Evolutionary conservation across 1,140 invertebrate species (phyloP).

Genomic region (Ylistrum balloti): DNA sequence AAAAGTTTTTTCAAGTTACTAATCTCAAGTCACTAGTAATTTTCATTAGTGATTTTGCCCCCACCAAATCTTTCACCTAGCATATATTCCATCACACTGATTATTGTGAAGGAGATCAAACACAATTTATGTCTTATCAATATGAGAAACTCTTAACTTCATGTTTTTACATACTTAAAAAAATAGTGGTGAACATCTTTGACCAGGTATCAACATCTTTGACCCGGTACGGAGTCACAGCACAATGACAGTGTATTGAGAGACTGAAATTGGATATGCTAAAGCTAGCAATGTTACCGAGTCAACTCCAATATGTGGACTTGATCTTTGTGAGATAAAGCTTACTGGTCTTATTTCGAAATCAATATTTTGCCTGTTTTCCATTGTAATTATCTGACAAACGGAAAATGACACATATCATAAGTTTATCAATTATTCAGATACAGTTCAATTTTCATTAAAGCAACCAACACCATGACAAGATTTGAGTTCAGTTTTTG

Average conservation of each 20-base stretch:
- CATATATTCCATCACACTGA: too few relatives aligned
- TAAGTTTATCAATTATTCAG: not conserved
- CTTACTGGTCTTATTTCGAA: too few relatives aligned
- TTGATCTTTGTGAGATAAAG: constrained; percentile 2
- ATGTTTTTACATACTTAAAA: too few relatives aligned
- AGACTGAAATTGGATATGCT: not conserved
- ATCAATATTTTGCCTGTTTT: constrained; percentile 36
- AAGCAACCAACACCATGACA: not conserved
- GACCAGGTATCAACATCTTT: not conserved
- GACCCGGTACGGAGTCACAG: not conserved
- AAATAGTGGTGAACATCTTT: too few relatives aligned
- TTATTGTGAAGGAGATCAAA: too few relatives aligned
- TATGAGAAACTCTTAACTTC: too few relatives aligned
- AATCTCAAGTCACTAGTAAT: too few relatives aligned
- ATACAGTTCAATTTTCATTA: constrained; percentile 22
- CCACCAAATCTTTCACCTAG: too few relatives aligned
- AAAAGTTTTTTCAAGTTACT: too few relatives aligned
- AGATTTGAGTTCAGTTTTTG: not conserved
- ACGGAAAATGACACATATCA: constrained; percentile 17
- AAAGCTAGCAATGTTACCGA: not conserved
- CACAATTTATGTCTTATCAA: too few relatives aligned
- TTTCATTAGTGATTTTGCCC: too few relatives aligned
- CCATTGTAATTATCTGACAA: not conserved
- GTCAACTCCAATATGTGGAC: not conserved
- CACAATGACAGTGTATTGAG: not conserved